phyloP scores from a whole-genome alignment of 2,888 invertebrate genomes.

The Iselma pallidipennis region DNA sequence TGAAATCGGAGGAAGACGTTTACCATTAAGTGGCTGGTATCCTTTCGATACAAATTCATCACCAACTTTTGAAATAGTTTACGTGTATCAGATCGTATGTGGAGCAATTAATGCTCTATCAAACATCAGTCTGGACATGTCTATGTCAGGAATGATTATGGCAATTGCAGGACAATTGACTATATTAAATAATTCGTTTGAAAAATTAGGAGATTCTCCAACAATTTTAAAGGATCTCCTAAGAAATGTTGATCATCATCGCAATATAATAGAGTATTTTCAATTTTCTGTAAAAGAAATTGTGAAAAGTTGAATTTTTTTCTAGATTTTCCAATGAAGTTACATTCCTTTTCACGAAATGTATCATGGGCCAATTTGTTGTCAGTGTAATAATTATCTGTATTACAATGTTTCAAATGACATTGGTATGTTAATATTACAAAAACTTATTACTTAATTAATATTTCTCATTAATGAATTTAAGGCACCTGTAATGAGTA shows the following conservation, averaged over 20 bases:
- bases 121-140: constrained; percentile 57
- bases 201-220: constrained; percentile 18
- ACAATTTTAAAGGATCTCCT: constrained; percentile 1
- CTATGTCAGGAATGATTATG: constrained; percentile 31
- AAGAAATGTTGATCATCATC: constrained; percentile 26
- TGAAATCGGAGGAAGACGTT: constrained; percentile 17
- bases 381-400: constrained; percentile 50
- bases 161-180: constrained; percentile 52
- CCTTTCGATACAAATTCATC: constrained; percentile 56
- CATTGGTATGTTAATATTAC: too few species aligned
- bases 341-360: constrained; percentile 23
- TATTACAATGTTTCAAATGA: constrained; percentile 51
- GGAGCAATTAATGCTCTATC: constrained; percentile 57
- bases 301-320: constrained; percentile 8
- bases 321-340: constrained; percentile 30
- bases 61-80: constrained; percentile 56
- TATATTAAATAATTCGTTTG: constrained; percentile 54
- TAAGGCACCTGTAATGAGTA: constrained; percentile 32
- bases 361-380: constrained; percentile 45
- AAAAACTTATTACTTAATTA: too few species aligned
- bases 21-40: constrained; percentile 53
- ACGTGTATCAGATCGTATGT: constrained; percentile 57
- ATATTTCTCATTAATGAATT: too few species aligned
- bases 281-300: background rate
- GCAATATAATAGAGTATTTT: constrained; percentile 30